phyloP scores from a whole-genome alignment of 2,888 invertebrate genomes.

The Molanna angustata region DNA sequence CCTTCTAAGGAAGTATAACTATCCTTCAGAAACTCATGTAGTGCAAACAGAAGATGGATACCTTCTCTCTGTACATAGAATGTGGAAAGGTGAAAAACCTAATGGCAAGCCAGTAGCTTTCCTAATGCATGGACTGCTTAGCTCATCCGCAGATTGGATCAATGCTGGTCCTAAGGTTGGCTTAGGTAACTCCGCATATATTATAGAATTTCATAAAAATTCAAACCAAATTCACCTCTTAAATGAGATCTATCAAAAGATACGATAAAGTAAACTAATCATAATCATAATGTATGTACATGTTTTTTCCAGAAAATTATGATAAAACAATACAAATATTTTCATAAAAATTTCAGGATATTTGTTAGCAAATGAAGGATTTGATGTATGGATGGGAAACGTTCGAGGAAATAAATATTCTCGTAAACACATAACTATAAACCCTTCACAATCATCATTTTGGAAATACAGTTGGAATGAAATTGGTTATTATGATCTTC shows the following conservation, averaged over 20 bases:
- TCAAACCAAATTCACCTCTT: not conserved
- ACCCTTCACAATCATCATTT: constrained; percentile 38
- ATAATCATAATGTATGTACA: not conserved
- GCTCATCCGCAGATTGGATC: constrained; percentile 72
- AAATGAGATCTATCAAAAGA: not conserved
- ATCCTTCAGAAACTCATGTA: constrained; percentile 53
- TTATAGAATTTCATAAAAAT: not conserved
- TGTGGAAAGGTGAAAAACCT: constrained; percentile 42
- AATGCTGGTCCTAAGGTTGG: constrained; percentile 65
- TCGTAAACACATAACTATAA: constrained; percentile 53
- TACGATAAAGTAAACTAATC: not conserved
- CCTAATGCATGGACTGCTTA: constrained; percentile 69
- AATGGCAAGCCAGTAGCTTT: constrained; percentile 46
- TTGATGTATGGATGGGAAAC: constrained; percentile 81
- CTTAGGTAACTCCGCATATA: too few species aligned
- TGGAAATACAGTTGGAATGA: constrained; percentile 71
- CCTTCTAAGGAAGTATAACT: constrained; percentile 53
- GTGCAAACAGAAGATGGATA: constrained; percentile 66
- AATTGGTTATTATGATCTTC: constrained; percentile 71
- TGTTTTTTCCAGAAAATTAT: not conserved
- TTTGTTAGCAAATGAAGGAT: constrained; percentile 65
- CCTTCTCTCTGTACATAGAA: constrained; percentile 63
- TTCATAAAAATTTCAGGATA: constrained; percentile 39
- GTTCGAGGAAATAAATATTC: constrained; percentile 71
- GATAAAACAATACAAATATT: not conserved